These are phyloP conservation scores for Lepidocolaptes lacrymiger DNA, from an alignment of 2,797 vertebrate genomes.

Conservation along the genomic window DNA sequence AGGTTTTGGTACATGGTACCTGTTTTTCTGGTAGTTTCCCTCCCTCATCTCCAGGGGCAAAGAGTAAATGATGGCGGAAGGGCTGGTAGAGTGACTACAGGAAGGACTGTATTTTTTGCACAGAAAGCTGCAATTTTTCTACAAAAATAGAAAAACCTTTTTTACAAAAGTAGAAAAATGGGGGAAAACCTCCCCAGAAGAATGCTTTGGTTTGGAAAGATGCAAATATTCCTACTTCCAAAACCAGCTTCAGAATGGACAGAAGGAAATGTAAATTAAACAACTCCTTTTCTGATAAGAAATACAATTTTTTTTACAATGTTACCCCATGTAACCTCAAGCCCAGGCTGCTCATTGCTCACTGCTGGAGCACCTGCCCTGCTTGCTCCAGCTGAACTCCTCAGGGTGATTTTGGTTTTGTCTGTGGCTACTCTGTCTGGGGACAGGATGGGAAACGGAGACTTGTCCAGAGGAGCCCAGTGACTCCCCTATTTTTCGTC, in stretches of 20 bases:
- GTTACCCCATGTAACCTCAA: background rate
- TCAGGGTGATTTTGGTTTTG: background rate
- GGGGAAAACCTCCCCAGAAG: background rate
- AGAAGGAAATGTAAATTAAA: background rate
- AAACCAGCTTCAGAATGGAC: background rate
- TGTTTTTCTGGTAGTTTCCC: background rate
- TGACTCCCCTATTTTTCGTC: background rate
- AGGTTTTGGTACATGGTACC: background rate
- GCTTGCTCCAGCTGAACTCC: background rate
- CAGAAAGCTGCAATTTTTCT: background rate
- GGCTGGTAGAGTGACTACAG: background rate
- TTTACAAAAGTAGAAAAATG: background rate
- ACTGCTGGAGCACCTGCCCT: background rate
- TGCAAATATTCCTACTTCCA: background rate
- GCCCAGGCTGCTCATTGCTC: background rate
- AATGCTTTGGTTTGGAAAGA: background rate
- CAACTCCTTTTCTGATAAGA: background rate
- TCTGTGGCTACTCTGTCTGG: background rate
- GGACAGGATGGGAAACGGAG: background rate
- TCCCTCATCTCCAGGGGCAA: background rate
- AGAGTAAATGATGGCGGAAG: background rate
- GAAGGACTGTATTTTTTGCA: background rate
- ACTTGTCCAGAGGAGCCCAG: rapidly evolving
- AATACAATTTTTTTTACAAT: background rate
- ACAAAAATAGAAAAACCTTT: background rate